Evolutionary conservation across 2,888 invertebrate species (phyloP).

Genomic region (Polyommatus iphigenia): DNA sequence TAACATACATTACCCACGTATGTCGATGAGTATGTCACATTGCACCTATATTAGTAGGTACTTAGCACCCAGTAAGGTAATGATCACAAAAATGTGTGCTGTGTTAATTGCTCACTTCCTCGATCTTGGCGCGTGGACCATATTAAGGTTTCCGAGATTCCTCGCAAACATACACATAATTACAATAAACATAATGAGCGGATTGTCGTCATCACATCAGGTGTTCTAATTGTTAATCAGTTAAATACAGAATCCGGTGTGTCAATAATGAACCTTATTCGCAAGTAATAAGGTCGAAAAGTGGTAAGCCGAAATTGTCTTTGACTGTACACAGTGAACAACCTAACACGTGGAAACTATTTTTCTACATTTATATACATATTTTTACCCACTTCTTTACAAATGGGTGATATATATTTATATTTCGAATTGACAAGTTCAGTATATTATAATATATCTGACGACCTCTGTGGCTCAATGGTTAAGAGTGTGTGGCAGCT

Average conservation of each 20-base stretch:
- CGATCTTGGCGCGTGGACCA: neutral
- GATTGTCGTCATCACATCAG: slow-evolving; percentile 10
- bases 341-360: neutral
- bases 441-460: no score
- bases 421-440: no score
- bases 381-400: no score
- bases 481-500: no score
- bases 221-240: neutral
- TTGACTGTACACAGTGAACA: neutral
- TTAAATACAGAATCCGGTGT: neutral
- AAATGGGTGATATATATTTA: no score
- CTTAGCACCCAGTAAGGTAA: neutral
- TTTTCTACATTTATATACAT: neutral
- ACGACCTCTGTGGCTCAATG: no score
- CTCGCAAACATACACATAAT: neutral
- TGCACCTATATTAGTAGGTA: no score
- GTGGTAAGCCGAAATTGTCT: neutral
- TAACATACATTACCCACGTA: no score
- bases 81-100: neutral
- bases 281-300: neutral
- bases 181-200: neutral
- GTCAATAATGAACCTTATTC: neutral
- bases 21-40: neutral
- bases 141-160: slow-evolving; percentile 2
- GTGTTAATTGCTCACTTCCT: neutral